These are phyloP conservation scores for Malaclemys terrapin DNA, from an alignment of 2,113 vertebrate genomes.

Conservation along the genomic window DNA sequence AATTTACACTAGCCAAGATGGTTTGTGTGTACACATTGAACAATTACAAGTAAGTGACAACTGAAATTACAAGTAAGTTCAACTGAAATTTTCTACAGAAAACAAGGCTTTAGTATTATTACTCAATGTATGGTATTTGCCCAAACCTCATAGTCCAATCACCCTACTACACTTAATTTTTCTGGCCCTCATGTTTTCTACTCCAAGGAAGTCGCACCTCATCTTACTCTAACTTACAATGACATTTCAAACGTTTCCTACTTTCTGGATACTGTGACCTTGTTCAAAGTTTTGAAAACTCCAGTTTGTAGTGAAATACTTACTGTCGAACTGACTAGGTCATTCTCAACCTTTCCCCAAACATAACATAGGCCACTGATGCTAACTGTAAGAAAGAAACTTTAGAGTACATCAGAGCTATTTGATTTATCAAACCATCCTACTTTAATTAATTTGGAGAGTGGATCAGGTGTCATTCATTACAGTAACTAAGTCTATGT, in stretches of 20 bases:
- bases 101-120: neutral
- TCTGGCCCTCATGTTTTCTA: neutral
- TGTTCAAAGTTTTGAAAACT: neutral
- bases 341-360: neutral
- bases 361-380: neutral
- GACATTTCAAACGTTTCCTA: neutral
- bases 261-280: neutral
- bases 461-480: neutral
- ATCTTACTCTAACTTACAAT: neutral
- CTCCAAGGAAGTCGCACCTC: neutral
- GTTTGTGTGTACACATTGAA: neutral
- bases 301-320: neutral
- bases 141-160: neutral
- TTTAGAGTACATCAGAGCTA: neutral
- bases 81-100: neutral
- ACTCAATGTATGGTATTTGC: neutral
- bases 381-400: neutral
- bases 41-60: neutral
- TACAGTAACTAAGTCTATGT: neutral
- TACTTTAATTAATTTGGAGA: neutral
- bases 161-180: neutral
- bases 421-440: neutral
- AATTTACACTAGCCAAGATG: neutral
- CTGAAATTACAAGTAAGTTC: neutral
- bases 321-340: neutral